Evolutionary conservation across 2,797 vertebrate genomes (phyloP), one percentile per base, ranked within the genome.

Genomic region (Stomatorhinus walkeri): DNA sequence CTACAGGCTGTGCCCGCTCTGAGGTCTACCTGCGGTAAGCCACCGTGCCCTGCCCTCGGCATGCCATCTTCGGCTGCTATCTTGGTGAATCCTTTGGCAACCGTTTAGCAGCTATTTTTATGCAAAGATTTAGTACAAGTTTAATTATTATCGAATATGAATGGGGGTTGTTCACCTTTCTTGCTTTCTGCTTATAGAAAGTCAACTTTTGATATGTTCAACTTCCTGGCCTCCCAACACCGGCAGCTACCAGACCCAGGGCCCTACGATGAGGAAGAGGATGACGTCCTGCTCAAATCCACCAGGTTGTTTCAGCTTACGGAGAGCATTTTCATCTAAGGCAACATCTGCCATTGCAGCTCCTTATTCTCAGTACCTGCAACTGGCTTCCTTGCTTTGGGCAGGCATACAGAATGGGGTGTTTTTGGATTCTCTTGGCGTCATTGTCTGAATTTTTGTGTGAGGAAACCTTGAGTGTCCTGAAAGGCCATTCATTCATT

Each of bases 181-280:
- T 76, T n/a, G 28, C 3, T 83, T 56, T 51, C 7, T 16, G 36
- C 16, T 81, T 10, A 79, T 88, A 98, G 97, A 92, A 98, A 98
- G 93, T 96, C 96, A 36, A 97, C 97, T 0, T 98, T 98, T 68
- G 97, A 98, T 86, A 98, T 98, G 96, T 98, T 98, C 92, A 98
- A 97, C 94, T 98, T 98, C 94, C 94, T 98, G 95, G 98, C 97
- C 0, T 98, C 97, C 0, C 97, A 97, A 92, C 97, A 98, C 92
- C 94, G 98, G 22, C 94, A 95, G 14, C 96, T 97, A 12, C 97
- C 97, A 0, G 96, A 97, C 84, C 93, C 93, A 1, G 90, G 95
- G 8, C 91, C 95, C 0, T 97, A 95, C 4, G 97, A 98, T 5
- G 98, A 98, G 91, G 97, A 98, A 43, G 97, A 98, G 40, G 97